Percentiles rank a stretch among this genome's conserved stretches.
phyloP scores from a whole-genome alignment of 2,888 invertebrate species.

The Drosophila yooni region DNA sequence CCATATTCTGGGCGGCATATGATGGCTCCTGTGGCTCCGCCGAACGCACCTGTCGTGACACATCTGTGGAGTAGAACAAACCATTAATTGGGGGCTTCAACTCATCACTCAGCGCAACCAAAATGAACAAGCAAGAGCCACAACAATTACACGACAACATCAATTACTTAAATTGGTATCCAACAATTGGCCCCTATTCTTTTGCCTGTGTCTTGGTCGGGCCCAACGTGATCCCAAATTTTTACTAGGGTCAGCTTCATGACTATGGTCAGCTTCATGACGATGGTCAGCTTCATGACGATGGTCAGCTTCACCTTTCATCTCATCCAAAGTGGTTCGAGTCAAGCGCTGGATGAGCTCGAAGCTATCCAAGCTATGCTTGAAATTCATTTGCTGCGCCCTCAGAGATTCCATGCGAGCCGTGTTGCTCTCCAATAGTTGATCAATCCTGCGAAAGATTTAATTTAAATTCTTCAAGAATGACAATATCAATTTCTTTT shows the following conservation, averaged over 20 bases:
- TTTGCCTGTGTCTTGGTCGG: slow-evolving; percentile 46
- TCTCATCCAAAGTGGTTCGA: slow-evolving; percentile 82
- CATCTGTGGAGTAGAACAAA: slow-evolving; percentile 17
- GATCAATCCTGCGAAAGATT: slow-evolving; percentile 80
- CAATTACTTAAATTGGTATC: slow-evolving; percentile 41
- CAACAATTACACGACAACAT: slow-evolving; percentile 23
- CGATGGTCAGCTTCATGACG: too few species aligned
- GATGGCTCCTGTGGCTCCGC: slow-evolving; percentile 11
- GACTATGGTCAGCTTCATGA: too few species aligned
- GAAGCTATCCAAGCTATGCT: slow-evolving; percentile 83
- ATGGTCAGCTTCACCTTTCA: slow-evolving; percentile 83
- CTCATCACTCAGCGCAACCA: slow-evolving; percentile 5
- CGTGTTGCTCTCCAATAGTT: slow-evolving; percentile 83
- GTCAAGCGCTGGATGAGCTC: slow-evolving; percentile 84
- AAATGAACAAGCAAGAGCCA: slow-evolving; percentile 26
- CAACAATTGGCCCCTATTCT: slow-evolving; percentile 52
- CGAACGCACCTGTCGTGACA: slow-evolving; percentile 54
- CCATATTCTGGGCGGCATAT: neutral
- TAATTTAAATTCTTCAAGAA: neutral
- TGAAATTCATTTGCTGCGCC: slow-evolving; percentile 84
- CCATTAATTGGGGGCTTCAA: neutral
- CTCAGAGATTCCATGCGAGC: slow-evolving; percentile 84
- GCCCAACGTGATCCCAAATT: slow-evolving; percentile 46
- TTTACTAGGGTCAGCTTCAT: neutral
- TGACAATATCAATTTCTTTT: neutral